A percentile compares a stretch with the other conserved stretches of the same genome.
These are phyloP conservation scores for Platyrinchus mystaceus DNA, from an alignment of 2,797 vertebrate species.

Conservation along the genomic window DNA sequence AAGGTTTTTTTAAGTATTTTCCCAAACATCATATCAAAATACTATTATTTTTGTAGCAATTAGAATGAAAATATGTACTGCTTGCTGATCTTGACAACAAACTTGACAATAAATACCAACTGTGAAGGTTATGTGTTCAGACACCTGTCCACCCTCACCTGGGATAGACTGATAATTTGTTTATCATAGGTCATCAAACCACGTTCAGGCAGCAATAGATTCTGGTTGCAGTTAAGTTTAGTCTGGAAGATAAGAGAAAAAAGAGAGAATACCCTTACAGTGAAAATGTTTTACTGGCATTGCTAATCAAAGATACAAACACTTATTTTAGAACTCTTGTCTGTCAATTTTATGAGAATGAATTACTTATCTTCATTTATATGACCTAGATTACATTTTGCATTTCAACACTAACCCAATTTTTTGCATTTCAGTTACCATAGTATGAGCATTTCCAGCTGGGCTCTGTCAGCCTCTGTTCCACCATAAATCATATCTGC, in stretches of 20 bases:
- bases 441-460: conserved; percentile 53
- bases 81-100: background rate
- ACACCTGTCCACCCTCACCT: background rate
- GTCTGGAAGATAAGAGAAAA: background rate
- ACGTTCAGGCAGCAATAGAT: background rate
- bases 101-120: background rate
- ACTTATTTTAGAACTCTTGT: background rate
- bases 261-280: background rate
- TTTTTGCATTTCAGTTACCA: conserved; percentile 50
- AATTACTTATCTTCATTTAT: conserved; percentile 63
- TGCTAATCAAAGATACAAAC: background rate
- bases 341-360: background rate
- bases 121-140: background rate
- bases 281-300: background rate
- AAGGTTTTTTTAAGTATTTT: background rate
- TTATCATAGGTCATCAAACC: background rate
- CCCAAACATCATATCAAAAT: background rate
- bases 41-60: background rate
- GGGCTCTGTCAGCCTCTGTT: conserved; percentile 55
- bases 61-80: accelerated
- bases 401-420: conserved; percentile 66
- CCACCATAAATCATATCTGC: conserved; percentile 74
- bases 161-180: background rate
- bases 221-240: background rate
- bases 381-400: conserved; percentile 70